Conservation (phyloP, 2,888 invertebrate genomes). For the Nesidiocoris tenuis region DNA sequence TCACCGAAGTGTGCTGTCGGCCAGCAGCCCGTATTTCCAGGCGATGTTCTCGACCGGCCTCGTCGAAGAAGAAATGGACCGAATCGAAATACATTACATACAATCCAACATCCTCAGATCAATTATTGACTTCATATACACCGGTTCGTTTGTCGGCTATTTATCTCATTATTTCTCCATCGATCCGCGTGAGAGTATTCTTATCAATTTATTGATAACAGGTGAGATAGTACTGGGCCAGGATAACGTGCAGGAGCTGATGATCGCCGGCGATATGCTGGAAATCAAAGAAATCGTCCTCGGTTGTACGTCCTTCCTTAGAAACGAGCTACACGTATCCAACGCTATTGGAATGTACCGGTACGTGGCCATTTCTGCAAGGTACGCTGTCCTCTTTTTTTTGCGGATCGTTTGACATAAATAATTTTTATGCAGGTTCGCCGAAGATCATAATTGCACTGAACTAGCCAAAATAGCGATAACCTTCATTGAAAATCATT, state of each 20-base stretch:
- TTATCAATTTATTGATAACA: slow-evolving; percentile 49
- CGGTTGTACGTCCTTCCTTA: slow-evolving; percentile 81
- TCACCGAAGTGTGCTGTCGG: slow-evolving; percentile 81
- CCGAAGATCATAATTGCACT: slow-evolving; percentile 81
- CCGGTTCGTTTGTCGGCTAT: slow-evolving; percentile 60
- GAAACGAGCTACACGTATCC: slow-evolving; percentile 78
- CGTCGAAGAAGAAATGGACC: slow-evolving; percentile 75
- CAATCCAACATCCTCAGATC: slow-evolving; percentile 72
- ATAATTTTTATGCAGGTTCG: slow-evolving; percentile 80
- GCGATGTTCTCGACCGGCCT: slow-evolving; percentile 89
- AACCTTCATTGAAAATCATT: slow-evolving; percentile 80
- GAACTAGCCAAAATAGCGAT: slow-evolving; percentile 74
- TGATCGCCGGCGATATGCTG: slow-evolving; percentile 89
- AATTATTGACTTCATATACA: slow-evolving; percentile 84
- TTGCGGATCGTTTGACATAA: background rate
- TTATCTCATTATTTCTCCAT: background rate
- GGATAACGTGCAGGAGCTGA: slow-evolving; percentile 82
- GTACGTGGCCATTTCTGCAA: no score
- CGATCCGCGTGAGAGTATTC: background rate
- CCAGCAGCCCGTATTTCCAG: slow-evolving; percentile 88
- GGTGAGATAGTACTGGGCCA: slow-evolving; percentile 69
- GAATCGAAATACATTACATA: slow-evolving; percentile 77
- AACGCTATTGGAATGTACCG: slow-evolving; percentile 87
- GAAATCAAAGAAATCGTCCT: slow-evolving; percentile 79
- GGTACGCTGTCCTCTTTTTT: background rate